Base-by-base conservation (phyloP, 2,797 vertebrate genomes). In the Huso huso region DNA sequence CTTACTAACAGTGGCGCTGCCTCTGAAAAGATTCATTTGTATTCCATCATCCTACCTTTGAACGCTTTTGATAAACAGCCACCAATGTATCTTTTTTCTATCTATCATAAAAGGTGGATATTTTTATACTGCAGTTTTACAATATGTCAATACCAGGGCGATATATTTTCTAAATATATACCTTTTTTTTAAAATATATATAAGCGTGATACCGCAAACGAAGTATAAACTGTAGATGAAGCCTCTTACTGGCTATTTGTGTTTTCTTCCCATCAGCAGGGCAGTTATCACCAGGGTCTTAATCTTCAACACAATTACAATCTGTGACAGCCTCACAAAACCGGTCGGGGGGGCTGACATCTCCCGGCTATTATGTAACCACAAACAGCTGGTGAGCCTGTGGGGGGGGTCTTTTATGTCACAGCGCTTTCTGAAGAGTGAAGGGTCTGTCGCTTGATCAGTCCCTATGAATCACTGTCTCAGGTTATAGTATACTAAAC, bases 331-430 rank as follows among this genome's bases (percentile, higher is more conserved):
- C 77, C 72, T 23, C 83, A 89, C 86, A 90, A 90, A 89, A 87
- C 84, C 72, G 72, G 81, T 79, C 12, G 55, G 6, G 55, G 1
- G 13, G 55, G 6, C 12, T n/a, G 55, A 58, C 55, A n/a, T 12
- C 11, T 11, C 55, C 55, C 55, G 53, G 79, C 86, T 87, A 86
- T 91, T 91, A 91, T 89, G 86, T 90, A 91, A 91, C 84, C 71
- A 69, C 75, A 80, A 84, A 89, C 87, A 91, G 88, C 86, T 89
- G 87, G 23, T 37, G 84, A 84, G 81, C 80, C 83, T 18, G 15
- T 18, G 79, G 83, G 83, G 81, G 12, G 55, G 48, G 51, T 66
- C 6, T 60, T 48, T 57, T 55, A 48, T 66, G 48, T 49, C 15
- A 18, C 15, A 18, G 15, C 57, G 48, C n/a, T 48, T 60, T 49